Conservation (phyloP, 2,888 invertebrate genomes). For the Caradrina kadenii region DNA sequence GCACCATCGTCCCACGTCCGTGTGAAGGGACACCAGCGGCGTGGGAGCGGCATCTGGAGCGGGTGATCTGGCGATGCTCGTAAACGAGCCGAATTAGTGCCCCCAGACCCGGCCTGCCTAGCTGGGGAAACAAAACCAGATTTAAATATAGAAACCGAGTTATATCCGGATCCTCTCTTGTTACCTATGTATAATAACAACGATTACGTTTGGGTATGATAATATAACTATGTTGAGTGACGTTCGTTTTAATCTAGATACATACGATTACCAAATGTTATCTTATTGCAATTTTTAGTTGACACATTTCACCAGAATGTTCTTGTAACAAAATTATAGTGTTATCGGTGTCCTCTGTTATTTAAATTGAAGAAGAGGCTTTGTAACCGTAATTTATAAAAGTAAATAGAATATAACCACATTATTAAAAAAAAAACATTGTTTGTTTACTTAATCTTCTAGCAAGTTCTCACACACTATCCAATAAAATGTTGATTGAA, state of each 20-base stretch:
- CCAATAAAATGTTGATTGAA: constrained; percentile 42
- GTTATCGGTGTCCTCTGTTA: too few species aligned
- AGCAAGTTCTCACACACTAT: constrained; percentile 27
- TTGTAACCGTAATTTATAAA: too few species aligned
- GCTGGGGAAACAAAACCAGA: constrained; percentile 81
- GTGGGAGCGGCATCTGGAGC: constrained; percentile 87
- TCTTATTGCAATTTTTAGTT: not conserved
- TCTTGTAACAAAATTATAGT: not conserved
- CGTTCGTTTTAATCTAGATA: not conserved
- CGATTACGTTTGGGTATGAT: too few species aligned
- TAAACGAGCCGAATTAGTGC: constrained; percentile 87
- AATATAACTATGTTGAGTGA: too few species aligned
- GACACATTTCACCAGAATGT: not conserved
- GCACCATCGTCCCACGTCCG: constrained; percentile 64
- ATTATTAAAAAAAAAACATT: not conserved
- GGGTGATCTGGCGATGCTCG: constrained; percentile 82
- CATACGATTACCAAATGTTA: not conserved
- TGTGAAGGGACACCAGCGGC: constrained; percentile 78
- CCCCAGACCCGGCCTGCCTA: constrained; percentile 71
- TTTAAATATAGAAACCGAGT: constrained; percentile 79
- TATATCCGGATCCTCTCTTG: constrained; percentile 62
- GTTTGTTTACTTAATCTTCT: constrained; percentile 19
- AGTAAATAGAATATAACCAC: not conserved
- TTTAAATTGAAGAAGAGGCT: too few species aligned
- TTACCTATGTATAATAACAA: constrained; percentile 16